These are phyloP conservation scores for Colossoma macropomum DNA, from an alignment of 2,113 vertebrate genomes.

Conservation along the genomic window DNA sequence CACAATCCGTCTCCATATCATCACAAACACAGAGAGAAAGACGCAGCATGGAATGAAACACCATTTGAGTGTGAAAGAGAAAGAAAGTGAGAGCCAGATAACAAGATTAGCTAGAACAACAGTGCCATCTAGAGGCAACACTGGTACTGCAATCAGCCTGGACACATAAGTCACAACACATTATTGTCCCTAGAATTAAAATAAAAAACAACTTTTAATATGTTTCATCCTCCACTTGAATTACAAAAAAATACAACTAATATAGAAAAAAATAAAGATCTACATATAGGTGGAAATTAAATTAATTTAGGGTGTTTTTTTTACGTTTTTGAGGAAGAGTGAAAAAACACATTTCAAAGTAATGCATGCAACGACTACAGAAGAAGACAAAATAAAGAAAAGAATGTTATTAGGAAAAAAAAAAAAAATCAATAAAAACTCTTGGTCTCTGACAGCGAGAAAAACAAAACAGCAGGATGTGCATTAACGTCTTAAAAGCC, in stretches of 20 bases:
- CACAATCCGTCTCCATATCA: slow-evolving; percentile 30
- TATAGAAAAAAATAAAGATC: background rate
- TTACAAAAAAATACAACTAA: background rate
- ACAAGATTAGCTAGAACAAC: slow-evolving; percentile 73
- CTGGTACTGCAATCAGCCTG: slow-evolving; percentile 54
- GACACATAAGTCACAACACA: background rate
- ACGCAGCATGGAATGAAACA: slow-evolving; percentile 31
- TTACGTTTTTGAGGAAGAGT: background rate
- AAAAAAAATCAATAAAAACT: background rate
- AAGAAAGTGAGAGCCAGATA: slow-evolving; percentile 41
- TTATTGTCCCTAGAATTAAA: background rate
- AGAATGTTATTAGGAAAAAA: background rate
- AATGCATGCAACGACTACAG: background rate
- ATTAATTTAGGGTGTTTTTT: background rate
- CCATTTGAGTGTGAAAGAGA: slow-evolving; percentile 39
- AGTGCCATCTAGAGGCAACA: slow-evolving; percentile 73
- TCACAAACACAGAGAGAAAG: slow-evolving; percentile 7
- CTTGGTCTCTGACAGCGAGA: background rate
- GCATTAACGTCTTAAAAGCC: slow-evolving; percentile 25
- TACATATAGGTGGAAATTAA: background rate
- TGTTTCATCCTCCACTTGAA: background rate
- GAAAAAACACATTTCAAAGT: background rate
- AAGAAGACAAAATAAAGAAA: background rate
- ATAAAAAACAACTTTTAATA: background rate
- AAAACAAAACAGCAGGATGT: background rate